Base-by-base conservation (phyloP, 2,888 invertebrate species). In the Aethes cnicana region DNA sequence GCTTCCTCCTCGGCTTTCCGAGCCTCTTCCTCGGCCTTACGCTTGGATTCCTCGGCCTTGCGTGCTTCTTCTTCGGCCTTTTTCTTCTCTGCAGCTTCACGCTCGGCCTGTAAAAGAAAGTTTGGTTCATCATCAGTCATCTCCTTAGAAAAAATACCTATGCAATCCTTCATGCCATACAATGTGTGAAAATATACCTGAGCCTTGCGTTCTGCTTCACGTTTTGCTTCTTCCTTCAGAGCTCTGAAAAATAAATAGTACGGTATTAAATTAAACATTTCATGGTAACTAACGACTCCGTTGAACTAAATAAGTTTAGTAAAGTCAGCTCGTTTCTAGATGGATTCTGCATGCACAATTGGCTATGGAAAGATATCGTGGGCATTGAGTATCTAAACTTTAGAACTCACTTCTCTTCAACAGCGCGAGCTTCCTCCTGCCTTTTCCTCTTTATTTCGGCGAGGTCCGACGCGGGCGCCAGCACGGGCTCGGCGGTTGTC, bases 371-470 rank as follows among this genome's bases (percentile, higher is more conserved):
- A n/a, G n/a, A n/a, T n/a, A n/a, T n/a, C n/a, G n/a, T 18, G 18
- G 9, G 4, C 4, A 8, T 20, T 18, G 9, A 2, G 35, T 20
- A 4, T 8, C 35, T 18, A 5, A 17, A 12, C 2, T 2, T 3
- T 12, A 26, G 8, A 3, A 55, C 84, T 78, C 74, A 92, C 92
- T 85, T 91, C 67, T 93, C 92, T 66, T 92, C 92, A 39, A 91
- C 92, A 64, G 91, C 84, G 63, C 91, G 91, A 28, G 92, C 92
- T 70, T 93, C 93, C 58, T 92, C 92, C 57, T 93, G 92, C 62
- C 91, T 88, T 64, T 91, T 92, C 62, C 88, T 88, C 56, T 90
- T 86, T 53, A 90, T 87, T 59, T 90, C 91, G 25, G 91, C 85
- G 44, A 91, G 80, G 61, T 91, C 87, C 32, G 91, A 90, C 5